Evolutionary conservation across 2,797 vertebrate species (phyloP).

Genomic region (Neosilurus mollespiculum): DNA sequence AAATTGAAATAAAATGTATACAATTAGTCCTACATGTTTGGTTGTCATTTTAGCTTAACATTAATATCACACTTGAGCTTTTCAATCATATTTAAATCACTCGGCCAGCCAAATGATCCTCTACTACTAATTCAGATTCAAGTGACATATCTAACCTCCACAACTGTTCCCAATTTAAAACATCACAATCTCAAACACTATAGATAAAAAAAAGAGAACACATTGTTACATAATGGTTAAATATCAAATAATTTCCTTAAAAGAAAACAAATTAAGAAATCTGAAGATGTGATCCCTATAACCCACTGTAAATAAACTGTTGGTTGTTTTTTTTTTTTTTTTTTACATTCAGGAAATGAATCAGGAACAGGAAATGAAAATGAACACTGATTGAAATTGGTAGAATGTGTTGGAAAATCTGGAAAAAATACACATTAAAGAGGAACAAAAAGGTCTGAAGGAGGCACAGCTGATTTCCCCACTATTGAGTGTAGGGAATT

Average conservation of each 20-base stretch:
- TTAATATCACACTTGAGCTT: conserved; percentile 39
- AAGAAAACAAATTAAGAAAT: conserved; percentile 7
- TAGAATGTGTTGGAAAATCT: conserved; percentile 65
- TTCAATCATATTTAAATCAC: conserved; percentile 64
- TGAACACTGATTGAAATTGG: conserved; percentile 82
- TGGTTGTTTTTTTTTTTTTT: conserved; percentile 1
- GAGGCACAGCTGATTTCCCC: conserved; percentile 66
- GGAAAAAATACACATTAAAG: conserved; percentile 55
- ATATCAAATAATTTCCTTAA: conserved; percentile 40
- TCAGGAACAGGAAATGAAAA: conserved; percentile 54
- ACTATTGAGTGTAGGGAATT: conserved; percentile 19
- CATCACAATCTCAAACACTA: conserved; percentile 39
- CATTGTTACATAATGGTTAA: conserved; percentile 49
- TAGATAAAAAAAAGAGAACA: conserved; percentile 38
- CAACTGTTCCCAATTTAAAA: conserved; percentile 44
- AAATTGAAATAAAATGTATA: conserved; percentile 45
- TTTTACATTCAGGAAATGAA: conserved; percentile 44
- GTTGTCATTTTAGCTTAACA: conserved; percentile 59
- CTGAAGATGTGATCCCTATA: conserved; percentile 34
- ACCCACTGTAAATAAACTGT: conserved; percentile 23
- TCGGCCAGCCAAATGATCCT: conserved; percentile 76
- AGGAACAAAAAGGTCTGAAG: conserved; percentile 68
- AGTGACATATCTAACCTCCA: conserved; percentile 49
- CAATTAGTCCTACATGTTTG: conserved; percentile 57
- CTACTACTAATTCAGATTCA: conserved; percentile 53